Evolutionary conservation across 2,888 invertebrate genomes (phyloP).

Genomic region (Ligdia adustata): DNA sequence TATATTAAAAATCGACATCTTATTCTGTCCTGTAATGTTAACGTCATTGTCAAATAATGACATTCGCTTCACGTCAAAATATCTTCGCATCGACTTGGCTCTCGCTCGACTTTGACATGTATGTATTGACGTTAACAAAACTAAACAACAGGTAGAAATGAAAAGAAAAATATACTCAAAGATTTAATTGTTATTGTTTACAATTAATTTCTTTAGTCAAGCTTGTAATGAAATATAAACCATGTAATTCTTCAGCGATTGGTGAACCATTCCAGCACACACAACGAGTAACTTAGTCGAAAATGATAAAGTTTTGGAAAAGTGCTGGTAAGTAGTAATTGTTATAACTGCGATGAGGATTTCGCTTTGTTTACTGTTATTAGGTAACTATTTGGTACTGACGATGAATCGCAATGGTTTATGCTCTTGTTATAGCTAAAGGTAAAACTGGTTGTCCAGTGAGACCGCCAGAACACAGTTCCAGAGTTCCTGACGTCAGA

Average conservation of each 20-base stretch:
- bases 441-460: slow-evolving; percentile 80
- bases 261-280: slow-evolving; percentile 2
- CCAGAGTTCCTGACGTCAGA: slow-evolving; percentile 45
- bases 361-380: slow-evolving; percentile 11
- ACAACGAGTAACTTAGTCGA: slow-evolving; percentile 38
- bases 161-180: slow-evolving; percentile 16
- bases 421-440: slow-evolving; percentile 64
- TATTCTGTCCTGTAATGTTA: too few relatives aligned
- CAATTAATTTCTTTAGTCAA: slow-evolving; percentile 3
- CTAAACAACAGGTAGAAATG: slow-evolving; percentile 19
- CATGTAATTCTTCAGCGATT: slow-evolving; percentile 8
- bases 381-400: slow-evolving; percentile 8
- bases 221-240: neutral
- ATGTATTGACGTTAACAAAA: neutral
- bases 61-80: too few relatives aligned
- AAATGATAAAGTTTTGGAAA: slow-evolving; percentile 92
- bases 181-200: slow-evolving; percentile 23
- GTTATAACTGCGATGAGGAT: neutral
- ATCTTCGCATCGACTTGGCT: too few relatives aligned
- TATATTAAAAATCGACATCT: too few relatives aligned
- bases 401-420: slow-evolving; percentile 5
- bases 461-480: slow-evolving; percentile 69
- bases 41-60: too few relatives aligned
- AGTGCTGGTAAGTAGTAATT: slow-evolving; percentile 83
- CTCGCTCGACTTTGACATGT: neutral